These are phyloP conservation scores for Muscidifurax raptorellus DNA, from an alignment of 1,140 invertebrate genomes.

Conservation along the genomic window DNA sequence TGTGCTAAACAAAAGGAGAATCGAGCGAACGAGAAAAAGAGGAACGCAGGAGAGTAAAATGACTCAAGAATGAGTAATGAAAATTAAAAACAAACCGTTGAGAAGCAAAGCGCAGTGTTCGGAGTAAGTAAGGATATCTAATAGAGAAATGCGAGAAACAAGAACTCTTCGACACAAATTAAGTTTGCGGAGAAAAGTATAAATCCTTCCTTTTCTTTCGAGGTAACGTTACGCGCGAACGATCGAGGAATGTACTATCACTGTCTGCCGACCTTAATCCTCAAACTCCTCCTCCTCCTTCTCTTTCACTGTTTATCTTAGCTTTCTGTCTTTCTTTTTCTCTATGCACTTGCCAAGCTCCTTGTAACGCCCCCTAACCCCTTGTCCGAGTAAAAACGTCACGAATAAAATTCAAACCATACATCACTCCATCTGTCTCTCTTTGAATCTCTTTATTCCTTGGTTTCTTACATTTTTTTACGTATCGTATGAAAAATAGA, in stretches of 20 bases:
- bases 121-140: slow-evolving; percentile 19
- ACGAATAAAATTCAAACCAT: slow-evolving; percentile 3
- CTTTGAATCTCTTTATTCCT: slow-evolving; percentile 25
- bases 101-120: slow-evolving; percentile 9
- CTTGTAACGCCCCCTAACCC: slow-evolving; percentile 37
- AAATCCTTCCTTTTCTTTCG: slow-evolving; percentile 42
- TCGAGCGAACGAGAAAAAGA: neutral
- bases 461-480: slow-evolving; percentile 14
- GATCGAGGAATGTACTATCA: slow-evolving; percentile 23
- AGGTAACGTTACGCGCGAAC: slow-evolving; percentile 15
- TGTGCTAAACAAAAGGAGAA: slow-evolving; percentile 19
- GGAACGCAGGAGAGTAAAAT: neutral
- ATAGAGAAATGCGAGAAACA: slow-evolving; percentile 42
- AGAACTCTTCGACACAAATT: slow-evolving; percentile 28
- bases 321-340: neutral
- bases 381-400: neutral
- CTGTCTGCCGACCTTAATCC: slow-evolving; percentile 33
- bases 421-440: slow-evolving; percentile 11
- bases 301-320: neutral
- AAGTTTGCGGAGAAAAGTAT: slow-evolving; percentile 7
- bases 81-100: slow-evolving; percentile 11
- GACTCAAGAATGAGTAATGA: neutral
- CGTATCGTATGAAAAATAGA: slow-evolving; percentile 25
- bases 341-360: neutral
- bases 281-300: neutral